Percentiles rank a stretch among this genome's conserved stretches.
These are phyloP conservation scores for Dilophus febrilis DNA, from an alignment of 2,888 invertebrate genomes.

Conservation along the genomic window DNA sequence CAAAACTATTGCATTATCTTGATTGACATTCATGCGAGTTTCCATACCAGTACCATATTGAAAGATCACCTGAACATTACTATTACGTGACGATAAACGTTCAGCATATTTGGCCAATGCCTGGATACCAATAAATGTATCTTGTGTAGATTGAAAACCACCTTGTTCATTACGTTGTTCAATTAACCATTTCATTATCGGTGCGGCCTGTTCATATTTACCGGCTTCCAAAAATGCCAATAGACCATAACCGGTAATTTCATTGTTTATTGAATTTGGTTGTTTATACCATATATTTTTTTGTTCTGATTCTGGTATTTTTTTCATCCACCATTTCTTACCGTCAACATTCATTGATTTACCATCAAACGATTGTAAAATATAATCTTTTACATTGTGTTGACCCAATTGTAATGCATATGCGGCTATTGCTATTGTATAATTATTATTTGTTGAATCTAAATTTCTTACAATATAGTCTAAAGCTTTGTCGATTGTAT, in stretches of 20 bases:
- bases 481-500: conserved; percentile 55
- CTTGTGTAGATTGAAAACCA: conserved; percentile 61
- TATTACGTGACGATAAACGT: conserved; percentile 31
- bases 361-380: conserved; percentile 37
- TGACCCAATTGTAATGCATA: conserved; percentile 61
- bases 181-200: conserved; percentile 55
- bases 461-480: conserved; percentile 55
- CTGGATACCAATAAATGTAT: conserved; percentile 57
- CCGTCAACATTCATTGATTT: conserved; percentile 35
- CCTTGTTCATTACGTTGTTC: conserved; percentile 48
- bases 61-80: conserved; percentile 30
- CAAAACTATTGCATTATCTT: conserved; percentile 62
- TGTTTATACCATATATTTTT: conserved; percentile 41
- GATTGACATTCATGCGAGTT: conserved; percentile 42
- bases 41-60: conserved; percentile 21
- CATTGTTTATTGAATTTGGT: conserved; percentile 49
- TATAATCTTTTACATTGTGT: conserved; percentile 48
- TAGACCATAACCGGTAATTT: conserved; percentile 78
- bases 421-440: conserved; percentile 58
- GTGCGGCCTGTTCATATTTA: conserved; percentile 22
- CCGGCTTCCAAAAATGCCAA: conserved; percentile 43
- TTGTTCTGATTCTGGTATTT: conserved; percentile 29
- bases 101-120: conserved; percentile 50
- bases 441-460: conserved; percentile 45
- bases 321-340: conserved; percentile 69